phyloP scores from a whole-genome alignment of 2,888 invertebrate genomes.

The Charanyca ferruginea region DNA sequence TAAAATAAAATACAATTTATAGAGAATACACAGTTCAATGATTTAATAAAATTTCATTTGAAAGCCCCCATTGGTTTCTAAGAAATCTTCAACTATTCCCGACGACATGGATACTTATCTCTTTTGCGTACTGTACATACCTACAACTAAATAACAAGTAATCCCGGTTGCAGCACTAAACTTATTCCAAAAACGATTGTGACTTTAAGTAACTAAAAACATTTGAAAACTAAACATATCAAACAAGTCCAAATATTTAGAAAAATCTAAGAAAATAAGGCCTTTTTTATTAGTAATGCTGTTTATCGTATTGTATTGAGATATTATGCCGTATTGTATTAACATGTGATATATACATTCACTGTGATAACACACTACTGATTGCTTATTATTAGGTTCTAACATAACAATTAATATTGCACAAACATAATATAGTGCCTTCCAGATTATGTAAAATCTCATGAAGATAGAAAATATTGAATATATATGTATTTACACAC shows the following conservation, averaged over 20 bases:
- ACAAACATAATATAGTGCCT: constrained; percentile 50
- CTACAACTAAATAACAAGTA: constrained; percentile 7
- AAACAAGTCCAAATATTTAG: constrained; percentile 40
- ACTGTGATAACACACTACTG: constrained; percentile 51
- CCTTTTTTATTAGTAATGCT: constrained; percentile 23
- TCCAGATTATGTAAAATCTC: constrained; percentile 28
- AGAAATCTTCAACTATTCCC: too few relatives aligned
- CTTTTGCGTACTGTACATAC: too few relatives aligned
- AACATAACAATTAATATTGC: constrained; percentile 18
- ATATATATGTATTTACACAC: constrained; percentile 14
- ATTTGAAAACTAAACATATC: constrained; percentile 40
- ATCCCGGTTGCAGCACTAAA: neutral
- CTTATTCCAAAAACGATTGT: neutral
- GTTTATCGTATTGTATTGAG: neutral
- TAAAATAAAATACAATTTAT: too few relatives aligned
- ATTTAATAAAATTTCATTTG: too few relatives aligned
- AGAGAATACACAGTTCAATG: too few relatives aligned
- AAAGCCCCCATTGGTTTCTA: too few relatives aligned
- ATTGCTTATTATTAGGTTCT: constrained; percentile 29
- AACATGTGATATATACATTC: constrained; percentile 49
- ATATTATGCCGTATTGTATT: constrained; percentile 24
- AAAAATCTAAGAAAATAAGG: constrained; percentile 10
- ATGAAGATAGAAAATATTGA: constrained; percentile 6
- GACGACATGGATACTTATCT: too few relatives aligned
- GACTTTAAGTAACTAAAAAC: neutral